Base-by-base conservation (phyloP, 1,140 invertebrate species). In the Drosophila triauraria region DNA sequence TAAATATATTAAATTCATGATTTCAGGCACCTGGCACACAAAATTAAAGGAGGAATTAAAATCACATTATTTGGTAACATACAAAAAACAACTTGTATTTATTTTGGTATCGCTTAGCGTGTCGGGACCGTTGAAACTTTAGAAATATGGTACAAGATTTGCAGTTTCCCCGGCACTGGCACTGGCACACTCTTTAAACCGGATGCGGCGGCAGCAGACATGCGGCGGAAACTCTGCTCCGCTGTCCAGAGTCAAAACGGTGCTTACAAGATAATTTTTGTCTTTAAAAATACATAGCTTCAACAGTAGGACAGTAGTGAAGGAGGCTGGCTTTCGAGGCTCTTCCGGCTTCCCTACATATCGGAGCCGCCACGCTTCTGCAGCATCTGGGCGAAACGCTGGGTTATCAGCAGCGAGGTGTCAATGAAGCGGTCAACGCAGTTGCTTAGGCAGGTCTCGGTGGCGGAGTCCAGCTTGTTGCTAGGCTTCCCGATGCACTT, bases 371-470 rank as follows among this genome's bases (percentile, higher is more conserved):
- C 78, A 43, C 82, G 87, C 46, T 91, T 92, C 54, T 92, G 91
- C 12, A 92, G 56, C 35, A 82, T 63, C 92, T 97, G 96, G 6
- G 96, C 96, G 93, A 98, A 97, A 91, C 97, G 94, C 88, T 96
- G 97, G 1, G 97, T 96, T 57, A 98, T 96, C 43, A 98, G 94
- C 15, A 97, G 91, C 0, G 97, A 97, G n/a, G 97, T 96, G 93
- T 99, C 98, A 75, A 99, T 97, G 91, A 99, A 99, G 79, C 98
- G 94, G 80, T 98, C 97, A 0, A 99, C 98, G 94, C 98, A 99
- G 93, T 99, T 99, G 32, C 94, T 95, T 23, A 99, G 93, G 91
- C 98, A 99, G 0, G 96, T 96, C 94, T 99, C 98, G 10, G 97
- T 98, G 87, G 95, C 95, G 25, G 95, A 95, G 86, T 99, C 98